These are phyloP conservation scores for Drosophila yakuba DNA, from an alignment of 1,140 invertebrate species.

Conservation along the genomic window DNA sequence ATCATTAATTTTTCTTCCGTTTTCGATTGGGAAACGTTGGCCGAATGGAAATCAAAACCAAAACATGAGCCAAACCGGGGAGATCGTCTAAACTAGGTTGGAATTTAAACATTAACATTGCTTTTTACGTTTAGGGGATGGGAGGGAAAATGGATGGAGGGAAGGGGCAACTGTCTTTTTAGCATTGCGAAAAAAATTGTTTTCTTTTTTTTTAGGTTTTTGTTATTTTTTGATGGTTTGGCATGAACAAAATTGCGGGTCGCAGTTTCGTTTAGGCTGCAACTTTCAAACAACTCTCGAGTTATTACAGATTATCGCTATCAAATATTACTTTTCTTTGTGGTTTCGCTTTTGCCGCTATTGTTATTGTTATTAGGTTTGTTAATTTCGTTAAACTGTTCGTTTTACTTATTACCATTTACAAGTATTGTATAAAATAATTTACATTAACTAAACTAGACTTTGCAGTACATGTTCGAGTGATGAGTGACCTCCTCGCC, in stretches of 20 bases:
- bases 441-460: slow-evolving; percentile 81
- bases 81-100: slow-evolving; percentile 68
- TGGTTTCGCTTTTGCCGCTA: slow-evolving; percentile 28
- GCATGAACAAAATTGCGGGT: slow-evolving; percentile 59
- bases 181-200: slow-evolving; percentile 29
- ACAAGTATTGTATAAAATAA: slow-evolving; percentile 78
- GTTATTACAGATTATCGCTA: slow-evolving; percentile 63
- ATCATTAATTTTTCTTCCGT: slow-evolving; percentile 39
- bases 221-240: slow-evolving; percentile 48
- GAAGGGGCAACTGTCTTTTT: slow-evolving; percentile 33
- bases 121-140: slow-evolving; percentile 22
- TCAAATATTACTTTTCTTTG: slow-evolving; percentile 35
- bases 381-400: slow-evolving; percentile 53
- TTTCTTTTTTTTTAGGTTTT: background rate
- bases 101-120: slow-evolving; percentile 64
- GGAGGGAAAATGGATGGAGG: background rate
- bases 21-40: slow-evolving; percentile 33
- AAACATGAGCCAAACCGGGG: slow-evolving; percentile 48
- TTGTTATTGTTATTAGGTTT: slow-evolving; percentile 31
- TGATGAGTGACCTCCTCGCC: slow-evolving; percentile 23
- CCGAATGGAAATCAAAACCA: slow-evolving; percentile 32
- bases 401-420: slow-evolving; percentile 67
- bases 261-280: slow-evolving; percentile 8
- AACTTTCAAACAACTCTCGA: slow-evolving; percentile 74
- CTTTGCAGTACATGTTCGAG: slow-evolving; percentile 42